phyloP scores from a whole-genome alignment of 1,140 invertebrate species.

The Bombus consobrinus region DNA sequence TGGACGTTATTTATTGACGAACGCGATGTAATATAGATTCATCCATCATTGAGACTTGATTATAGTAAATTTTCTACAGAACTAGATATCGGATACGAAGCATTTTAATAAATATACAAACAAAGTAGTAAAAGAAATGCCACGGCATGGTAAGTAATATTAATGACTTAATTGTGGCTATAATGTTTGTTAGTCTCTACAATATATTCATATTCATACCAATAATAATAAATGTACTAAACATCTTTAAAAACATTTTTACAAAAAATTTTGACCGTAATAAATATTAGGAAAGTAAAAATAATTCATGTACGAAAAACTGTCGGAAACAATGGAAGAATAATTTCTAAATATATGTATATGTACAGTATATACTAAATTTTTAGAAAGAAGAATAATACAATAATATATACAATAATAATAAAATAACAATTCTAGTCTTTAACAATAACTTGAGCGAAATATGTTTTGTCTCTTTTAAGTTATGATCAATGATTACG shows the following conservation, averaged over 20 bases:
- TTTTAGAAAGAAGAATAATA: neutral
- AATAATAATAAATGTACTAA: neutral
- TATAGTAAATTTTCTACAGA: neutral
- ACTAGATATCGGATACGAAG: conserved; percentile 1
- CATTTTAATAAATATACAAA: neutral
- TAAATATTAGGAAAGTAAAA: neutral
- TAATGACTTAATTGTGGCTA: neutral
- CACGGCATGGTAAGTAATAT: conserved; percentile 26
- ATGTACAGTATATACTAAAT: neutral
- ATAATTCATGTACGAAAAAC: neutral
- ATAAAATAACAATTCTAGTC: neutral
- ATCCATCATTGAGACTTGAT: neutral
- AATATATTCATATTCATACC: neutral
- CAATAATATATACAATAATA: neutral
- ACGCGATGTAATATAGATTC: neutral
- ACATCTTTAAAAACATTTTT: neutral
- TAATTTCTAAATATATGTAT: neutral
- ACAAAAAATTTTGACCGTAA: neutral
- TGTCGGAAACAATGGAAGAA: neutral
- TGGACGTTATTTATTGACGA: neutral
- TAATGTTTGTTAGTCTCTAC: neutral
- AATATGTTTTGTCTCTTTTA: neutral
- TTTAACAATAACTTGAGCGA: neutral
- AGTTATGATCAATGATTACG: neutral
- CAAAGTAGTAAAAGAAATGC: conserved; percentile 30